Base-by-base conservation (phyloP, 2,113 vertebrate species). In the Mus spicilegus region DNA sequence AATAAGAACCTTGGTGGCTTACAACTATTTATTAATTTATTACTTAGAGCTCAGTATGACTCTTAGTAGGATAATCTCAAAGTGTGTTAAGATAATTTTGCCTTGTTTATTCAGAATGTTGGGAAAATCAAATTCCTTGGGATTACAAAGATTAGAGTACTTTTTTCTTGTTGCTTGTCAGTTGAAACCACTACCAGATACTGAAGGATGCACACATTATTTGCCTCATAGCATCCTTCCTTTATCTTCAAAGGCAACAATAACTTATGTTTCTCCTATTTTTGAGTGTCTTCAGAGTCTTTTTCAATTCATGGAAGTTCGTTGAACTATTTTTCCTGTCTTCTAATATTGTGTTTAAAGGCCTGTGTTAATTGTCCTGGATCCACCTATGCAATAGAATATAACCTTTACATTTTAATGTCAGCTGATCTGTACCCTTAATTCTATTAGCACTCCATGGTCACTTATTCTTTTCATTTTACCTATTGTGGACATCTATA, bases 181-280 rank as follows among this genome's bases (percentile, higher is more conserved):
- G 12, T 89, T 54, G 67, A 70, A 49, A 11, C 3, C 6, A 89
- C 86, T 86, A 1, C 16, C 33, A 81, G 42, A 30, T 95, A 56
- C 46, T 84, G 69, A 80, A 84, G 22, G 16, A 51, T 73, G 16
- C 63, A 14, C 24, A 73, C 5, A 58, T 89, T 80, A 54, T 95
- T 92, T 92, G 49, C 22, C 58, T 90, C 39, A 81, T 76, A 61
- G 12, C 4, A n/a, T 33, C 8, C 20, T 63, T 89, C 42, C 30
- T 80, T 94, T 33, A 87, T 86, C 49, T 76, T 95, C 33, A 90
- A 94, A 94, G 49, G 46, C 49, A 94, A 17, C 3, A 80, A 73
- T 69, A 46, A 61, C 14, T 56, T n/a, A 22, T 28, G 22, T 94
- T 33, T 72, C 10, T 80, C 10, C 92, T 33, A 89, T 14, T 16